Conservation (phyloP, 2,888 invertebrate species). For the Notocelia uddmanniana region DNA sequence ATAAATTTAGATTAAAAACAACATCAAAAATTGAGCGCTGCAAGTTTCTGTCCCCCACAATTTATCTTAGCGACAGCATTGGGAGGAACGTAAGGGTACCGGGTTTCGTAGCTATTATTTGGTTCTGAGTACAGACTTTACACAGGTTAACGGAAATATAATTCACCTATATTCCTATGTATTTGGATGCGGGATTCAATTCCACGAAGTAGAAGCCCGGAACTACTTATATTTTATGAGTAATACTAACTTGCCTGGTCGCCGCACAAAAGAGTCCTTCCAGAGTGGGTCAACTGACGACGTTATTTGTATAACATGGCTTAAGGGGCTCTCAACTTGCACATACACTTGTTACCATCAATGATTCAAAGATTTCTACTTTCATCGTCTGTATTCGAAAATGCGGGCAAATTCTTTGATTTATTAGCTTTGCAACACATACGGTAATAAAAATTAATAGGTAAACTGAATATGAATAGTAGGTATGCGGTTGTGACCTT, state of each 20-base stretch:
- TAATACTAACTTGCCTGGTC: slow-evolving; percentile 54
- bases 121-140: neutral
- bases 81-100: neutral
- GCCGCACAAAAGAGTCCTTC: slow-evolving; percentile 64
- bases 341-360: slow-evolving; percentile 36
- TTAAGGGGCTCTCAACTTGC: slow-evolving; percentile 30
- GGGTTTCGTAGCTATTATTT: neutral
- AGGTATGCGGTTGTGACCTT: no score
- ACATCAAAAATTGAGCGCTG: neutral
- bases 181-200: neutral
- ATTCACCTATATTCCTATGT: neutral
- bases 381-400: neutral
- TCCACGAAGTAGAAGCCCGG: neutral
- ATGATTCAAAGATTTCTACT: slow-evolving; percentile 21
- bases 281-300: slow-evolving; percentile 65
- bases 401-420: neutral
- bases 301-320: slow-evolving; percentile 66
- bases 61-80: neutral
- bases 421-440: neutral
- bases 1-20: neutral
- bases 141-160: neutral
- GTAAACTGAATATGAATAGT: no score
- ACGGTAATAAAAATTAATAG: no score
- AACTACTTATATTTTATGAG: slow-evolving; percentile 55
- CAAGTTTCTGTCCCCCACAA: neutral